Conservation (phyloP, 2,113 vertebrate species). For the Antechinus stuartii region DNA sequence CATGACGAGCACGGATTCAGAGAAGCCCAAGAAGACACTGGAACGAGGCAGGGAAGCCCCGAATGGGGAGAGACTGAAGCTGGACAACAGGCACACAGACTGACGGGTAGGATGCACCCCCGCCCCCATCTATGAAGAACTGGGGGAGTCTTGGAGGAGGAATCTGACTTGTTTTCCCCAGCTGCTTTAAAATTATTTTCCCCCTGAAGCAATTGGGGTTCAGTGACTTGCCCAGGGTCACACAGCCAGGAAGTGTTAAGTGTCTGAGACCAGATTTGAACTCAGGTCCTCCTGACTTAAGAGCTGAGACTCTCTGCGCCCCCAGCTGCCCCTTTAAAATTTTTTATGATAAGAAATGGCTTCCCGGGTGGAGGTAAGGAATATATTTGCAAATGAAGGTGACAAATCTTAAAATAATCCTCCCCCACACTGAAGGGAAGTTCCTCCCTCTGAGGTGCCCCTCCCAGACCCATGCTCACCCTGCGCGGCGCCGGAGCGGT, state of each 20-base stretch:
- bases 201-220: too few relatives aligned
- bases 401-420: background rate
- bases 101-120: too few relatives aligned
- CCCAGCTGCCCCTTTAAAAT: background rate
- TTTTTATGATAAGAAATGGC: background rate
- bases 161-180: background rate
- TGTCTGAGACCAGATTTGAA: too few relatives aligned
- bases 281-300: too few relatives aligned
- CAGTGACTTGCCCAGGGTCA: too few relatives aligned
- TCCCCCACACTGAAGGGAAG: too few relatives aligned
- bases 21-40: too few relatives aligned
- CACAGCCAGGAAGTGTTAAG: too few relatives aligned
- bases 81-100: rapidly evolving
- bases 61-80: background rate
- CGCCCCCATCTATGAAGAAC: too few relatives aligned
- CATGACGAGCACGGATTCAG: background rate
- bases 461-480: slow-evolving; percentile 80
- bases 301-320: too few relatives aligned
- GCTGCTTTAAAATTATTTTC: background rate
- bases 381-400: background rate
- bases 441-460: background rate
- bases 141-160: background rate
- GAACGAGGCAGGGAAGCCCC: background rate
- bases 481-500: slow-evolving; percentile 98
- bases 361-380: background rate